Evolutionary conservation across 2,888 invertebrate species (phyloP).

Genomic region (Tachina lurida): DNA sequence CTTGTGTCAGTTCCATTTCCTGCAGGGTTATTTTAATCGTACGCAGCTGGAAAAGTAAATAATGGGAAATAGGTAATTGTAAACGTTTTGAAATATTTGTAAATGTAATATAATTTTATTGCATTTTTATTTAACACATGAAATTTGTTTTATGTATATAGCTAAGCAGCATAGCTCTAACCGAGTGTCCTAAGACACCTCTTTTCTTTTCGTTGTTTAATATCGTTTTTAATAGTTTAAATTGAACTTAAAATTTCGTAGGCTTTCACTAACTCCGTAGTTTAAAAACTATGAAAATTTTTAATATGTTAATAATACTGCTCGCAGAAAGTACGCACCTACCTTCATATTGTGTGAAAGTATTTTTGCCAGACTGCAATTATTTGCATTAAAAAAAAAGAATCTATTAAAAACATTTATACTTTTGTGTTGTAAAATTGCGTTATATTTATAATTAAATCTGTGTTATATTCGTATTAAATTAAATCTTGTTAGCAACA

Average conservation of each 20-base stretch:
- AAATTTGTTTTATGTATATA: too few relatives aligned
- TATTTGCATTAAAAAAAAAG: conserved; percentile 36
- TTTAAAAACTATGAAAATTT: not conserved
- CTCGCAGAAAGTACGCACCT: too few relatives aligned
- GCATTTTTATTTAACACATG: too few relatives aligned
- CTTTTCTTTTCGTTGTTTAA: not conserved
- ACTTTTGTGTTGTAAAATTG: conserved; percentile 32
- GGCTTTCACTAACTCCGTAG: not conserved
- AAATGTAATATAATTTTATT: too few relatives aligned
- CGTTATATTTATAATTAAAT: conserved; percentile 47
- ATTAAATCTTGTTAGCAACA: conserved; percentile 39
- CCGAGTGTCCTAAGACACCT: too few relatives aligned
- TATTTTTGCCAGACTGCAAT: conserved; percentile 21
- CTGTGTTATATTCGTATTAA: conserved; percentile 39
- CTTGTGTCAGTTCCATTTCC: too few relatives aligned
- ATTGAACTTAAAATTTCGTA: not conserved
- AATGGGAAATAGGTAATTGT: too few relatives aligned
- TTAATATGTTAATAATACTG: too few relatives aligned
- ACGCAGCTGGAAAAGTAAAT: too few relatives aligned
- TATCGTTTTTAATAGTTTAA: not conserved
- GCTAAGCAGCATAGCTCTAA: too few relatives aligned
- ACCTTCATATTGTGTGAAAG: not conserved
- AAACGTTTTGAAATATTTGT: too few relatives aligned
- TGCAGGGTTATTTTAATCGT: too few relatives aligned
- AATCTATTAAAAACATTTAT: conserved; percentile 46